phyloP scores from a whole-genome alignment of 2,888 invertebrate species.

The Lapara coniferarum region DNA sequence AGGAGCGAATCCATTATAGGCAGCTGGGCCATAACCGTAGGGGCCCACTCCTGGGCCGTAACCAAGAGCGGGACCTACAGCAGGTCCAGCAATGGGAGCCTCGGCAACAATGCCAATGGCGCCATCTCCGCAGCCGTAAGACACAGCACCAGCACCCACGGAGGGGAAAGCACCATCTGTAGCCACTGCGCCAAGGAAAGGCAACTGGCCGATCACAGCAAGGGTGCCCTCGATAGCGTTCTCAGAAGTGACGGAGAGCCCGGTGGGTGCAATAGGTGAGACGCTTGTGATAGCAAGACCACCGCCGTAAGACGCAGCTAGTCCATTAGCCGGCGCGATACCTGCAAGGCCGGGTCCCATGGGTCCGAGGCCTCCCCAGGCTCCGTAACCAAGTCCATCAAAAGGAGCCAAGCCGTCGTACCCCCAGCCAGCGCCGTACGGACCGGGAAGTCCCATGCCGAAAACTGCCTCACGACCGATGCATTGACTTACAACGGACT shows the following conservation, averaged over 20 bases:
- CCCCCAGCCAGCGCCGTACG: constrained; percentile 23
- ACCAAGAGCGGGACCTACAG: constrained; percentile 24
- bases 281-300: constrained; percentile 39
- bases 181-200: constrained; percentile 54
- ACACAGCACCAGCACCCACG: constrained; percentile 47
- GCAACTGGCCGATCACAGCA: constrained; percentile 48
- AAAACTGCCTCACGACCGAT: constrained; percentile 24
- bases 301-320: constrained; percentile 27
- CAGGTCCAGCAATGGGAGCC: constrained; percentile 31
- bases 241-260: constrained; percentile 50
- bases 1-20: constrained; percentile 10
- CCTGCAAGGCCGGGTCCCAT: constrained; percentile 19
- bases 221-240: constrained; percentile 51
- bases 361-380: constrained; percentile 22
- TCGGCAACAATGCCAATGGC: constrained; percentile 32
- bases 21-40: constrained; percentile 22
- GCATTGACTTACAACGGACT: constrained; percentile 25
- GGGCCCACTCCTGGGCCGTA: constrained; percentile 27
- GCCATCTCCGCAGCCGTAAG: constrained; percentile 45
- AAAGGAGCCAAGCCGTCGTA: constrained; percentile 23
- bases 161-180: constrained; percentile 49
- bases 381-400: constrained; percentile 25
- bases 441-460: constrained; percentile 24
- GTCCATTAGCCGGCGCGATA: constrained; percentile 13
- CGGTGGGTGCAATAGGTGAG: constrained; percentile 50